A percentile compares a stretch with the other conserved stretches of the same genome.
phyloP scores from a whole-genome alignment of 92 coral and sea anemone genomes.

The Phenganax marumi region DNA sequence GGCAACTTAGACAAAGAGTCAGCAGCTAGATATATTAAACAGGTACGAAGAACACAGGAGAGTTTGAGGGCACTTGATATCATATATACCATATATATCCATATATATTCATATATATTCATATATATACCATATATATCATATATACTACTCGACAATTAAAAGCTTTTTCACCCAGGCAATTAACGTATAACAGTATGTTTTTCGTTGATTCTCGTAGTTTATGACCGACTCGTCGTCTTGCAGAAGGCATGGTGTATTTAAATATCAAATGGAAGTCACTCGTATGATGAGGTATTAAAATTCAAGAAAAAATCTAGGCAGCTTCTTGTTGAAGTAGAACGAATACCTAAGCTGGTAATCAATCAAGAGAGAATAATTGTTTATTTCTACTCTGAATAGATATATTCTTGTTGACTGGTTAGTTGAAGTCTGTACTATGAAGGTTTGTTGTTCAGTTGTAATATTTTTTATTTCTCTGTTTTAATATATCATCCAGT shows the following conservation, averaged over 20 bases:
- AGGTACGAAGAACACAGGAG: slow-evolving; percentile 46
- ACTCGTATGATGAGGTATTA: slow-evolving; percentile 94
- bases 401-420: slow-evolving; percentile 97
- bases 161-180: neutral
- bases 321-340: neutral
- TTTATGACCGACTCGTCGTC: slow-evolving; percentile 78
- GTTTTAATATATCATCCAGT: too few species aligned
- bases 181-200: neutral
- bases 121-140: neutral
- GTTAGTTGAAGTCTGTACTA: slow-evolving; percentile 96
- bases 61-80: too few species aligned
- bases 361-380: neutral
- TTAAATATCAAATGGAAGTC: slow-evolving; percentile 84
- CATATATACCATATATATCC: neutral
- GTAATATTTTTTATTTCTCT: neutral
- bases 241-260: slow-evolving; percentile 68
- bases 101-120: too few species aligned
- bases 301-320: neutral
- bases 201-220: slow-evolving; percentile 43
- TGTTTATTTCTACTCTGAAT: neutral
- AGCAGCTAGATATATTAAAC: slow-evolving; percentile 68
- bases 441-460: slow-evolving; percentile 68
- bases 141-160: neutral
- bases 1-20: slow-evolving; percentile 76
- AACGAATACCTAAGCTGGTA: too few species aligned